Conservation (phyloP, 64 coral and sea anemone species). For the Dendrophyllia cribrosa region DNA sequence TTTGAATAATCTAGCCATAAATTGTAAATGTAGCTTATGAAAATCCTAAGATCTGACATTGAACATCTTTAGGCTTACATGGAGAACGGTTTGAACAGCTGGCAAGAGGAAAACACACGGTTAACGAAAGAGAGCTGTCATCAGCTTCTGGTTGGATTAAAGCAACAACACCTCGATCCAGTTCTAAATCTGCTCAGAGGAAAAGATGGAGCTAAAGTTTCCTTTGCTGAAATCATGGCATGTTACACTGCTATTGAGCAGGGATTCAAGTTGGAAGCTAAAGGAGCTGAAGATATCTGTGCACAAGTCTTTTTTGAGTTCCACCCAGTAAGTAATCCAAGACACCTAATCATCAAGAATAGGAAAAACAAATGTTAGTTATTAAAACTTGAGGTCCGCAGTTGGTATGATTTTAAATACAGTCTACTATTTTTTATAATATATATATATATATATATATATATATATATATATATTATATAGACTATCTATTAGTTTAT, state of each 20-base stretch:
- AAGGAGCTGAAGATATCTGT: slow-evolving; percentile 78
- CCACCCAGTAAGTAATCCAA: slow-evolving; percentile 72
- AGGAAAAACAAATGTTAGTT: too few species aligned
- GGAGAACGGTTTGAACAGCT: slow-evolving; percentile 30
- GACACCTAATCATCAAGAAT: neutral
- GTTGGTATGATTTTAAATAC: too few species aligned
- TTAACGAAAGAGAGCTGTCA: slow-evolving; percentile 42
- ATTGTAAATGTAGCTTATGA: too few species aligned
- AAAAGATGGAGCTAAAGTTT: slow-evolving; percentile 59
- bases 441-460: too few species aligned
- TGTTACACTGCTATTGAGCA: slow-evolving; percentile 74
- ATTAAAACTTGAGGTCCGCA: too few species aligned
- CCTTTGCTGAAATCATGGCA: slow-evolving; percentile 73
- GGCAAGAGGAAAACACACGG: slow-evolving; percentile 38
- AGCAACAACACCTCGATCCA: slow-evolving; percentile 50
- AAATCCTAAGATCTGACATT: too few species aligned
- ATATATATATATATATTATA: too few species aligned
- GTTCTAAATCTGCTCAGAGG: slow-evolving; percentile 41
- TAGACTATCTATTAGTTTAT: too few species aligned
- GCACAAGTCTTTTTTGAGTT: slow-evolving; percentile 77
- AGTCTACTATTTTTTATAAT: too few species aligned
- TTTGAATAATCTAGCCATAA: too few species aligned
- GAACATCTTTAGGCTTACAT: neutral
- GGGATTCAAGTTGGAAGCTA: slow-evolving; percentile 33
- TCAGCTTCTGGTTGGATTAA: slow-evolving; percentile 46